Percentiles rank a stretch among this genome's conserved stretches.
phyloP scores from a whole-genome alignment of 2,113 vertebrate genomes.

The Polypterus bichir region DNA sequence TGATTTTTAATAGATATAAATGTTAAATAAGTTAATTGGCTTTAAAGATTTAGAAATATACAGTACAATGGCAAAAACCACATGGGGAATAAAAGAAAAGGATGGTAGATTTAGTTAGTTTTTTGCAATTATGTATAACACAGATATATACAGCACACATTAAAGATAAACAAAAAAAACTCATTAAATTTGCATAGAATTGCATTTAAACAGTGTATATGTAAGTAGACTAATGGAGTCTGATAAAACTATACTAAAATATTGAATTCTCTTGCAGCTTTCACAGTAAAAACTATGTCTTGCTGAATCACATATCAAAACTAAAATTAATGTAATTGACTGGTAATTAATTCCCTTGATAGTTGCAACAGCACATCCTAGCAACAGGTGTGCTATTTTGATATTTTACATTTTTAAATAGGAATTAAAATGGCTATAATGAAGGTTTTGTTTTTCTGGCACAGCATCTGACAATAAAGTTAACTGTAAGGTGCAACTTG shows the following conservation, averaged over 20 bases:
- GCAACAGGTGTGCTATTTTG: slow-evolving; percentile 64
- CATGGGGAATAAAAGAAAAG: slow-evolving; percentile 21
- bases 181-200: slow-evolving; percentile 47
- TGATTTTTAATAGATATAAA: background rate
- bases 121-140: slow-evolving; percentile 55
- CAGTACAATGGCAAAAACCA: slow-evolving; percentile 11
- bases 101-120: slow-evolving; percentile 33
- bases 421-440: slow-evolving; percentile 44
- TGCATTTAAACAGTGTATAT: slow-evolving; percentile 40
- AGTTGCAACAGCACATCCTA: slow-evolving; percentile 72
- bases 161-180: slow-evolving; percentile 37
- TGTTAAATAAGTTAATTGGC: slow-evolving; percentile 1
- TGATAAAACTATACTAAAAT: slow-evolving; percentile 38
- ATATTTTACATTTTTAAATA: slow-evolving; percentile 66
- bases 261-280: slow-evolving; percentile 26
- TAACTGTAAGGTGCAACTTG: slow-evolving; percentile 32
- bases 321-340: slow-evolving; percentile 79
- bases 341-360: slow-evolving; percentile 89
- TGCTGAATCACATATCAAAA: slow-evolving; percentile 64
- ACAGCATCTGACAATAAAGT: slow-evolving; percentile 31
- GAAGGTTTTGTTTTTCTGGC: slow-evolving; percentile 38
- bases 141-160: slow-evolving; percentile 38
- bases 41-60: slow-evolving; percentile 6
- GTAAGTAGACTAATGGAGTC: slow-evolving; percentile 34
- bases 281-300: slow-evolving; percentile 40